These are phyloP conservation scores for Schizaphis graminum DNA, from an alignment of 2,888 invertebrate species.

Conservation along the genomic window DNA sequence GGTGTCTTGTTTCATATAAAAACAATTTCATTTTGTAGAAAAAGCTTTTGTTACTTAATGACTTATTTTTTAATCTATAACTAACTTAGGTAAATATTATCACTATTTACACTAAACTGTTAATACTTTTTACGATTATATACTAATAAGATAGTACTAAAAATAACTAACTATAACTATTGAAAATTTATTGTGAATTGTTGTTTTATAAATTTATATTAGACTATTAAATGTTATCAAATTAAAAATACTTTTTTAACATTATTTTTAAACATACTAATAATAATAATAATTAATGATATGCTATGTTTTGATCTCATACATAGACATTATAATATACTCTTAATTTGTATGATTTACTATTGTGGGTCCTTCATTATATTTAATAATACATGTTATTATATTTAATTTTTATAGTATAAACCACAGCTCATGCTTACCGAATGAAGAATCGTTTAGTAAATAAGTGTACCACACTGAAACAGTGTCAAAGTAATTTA, in stretches of 20 bases:
- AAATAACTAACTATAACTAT: background rate
- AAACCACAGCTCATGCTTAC: constrained; percentile 60
- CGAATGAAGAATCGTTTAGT: constrained; percentile 47
- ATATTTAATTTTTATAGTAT: background rate
- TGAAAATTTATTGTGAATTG: background rate
- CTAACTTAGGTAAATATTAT: no score
- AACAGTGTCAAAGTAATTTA: constrained; percentile 37
- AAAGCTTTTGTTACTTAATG: no score
- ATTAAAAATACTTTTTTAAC: background rate
- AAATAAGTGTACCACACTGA: constrained; percentile 52
- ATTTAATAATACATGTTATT: background rate
- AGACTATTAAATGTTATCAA: background rate
- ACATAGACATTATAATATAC: background rate
- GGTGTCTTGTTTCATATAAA: background rate
- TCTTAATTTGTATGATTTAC: constrained; percentile 52
- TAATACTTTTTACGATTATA: background rate
- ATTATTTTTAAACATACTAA: constrained; percentile 11
- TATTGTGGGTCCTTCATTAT: constrained; percentile 24
- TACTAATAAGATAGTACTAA: background rate
- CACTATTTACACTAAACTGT: background rate
- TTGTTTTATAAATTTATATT: background rate
- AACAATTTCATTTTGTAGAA: background rate
- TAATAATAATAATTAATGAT: background rate
- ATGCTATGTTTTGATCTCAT: background rate
- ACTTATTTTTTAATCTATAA: no score